phyloP scores from a whole-genome alignment of 2,113 vertebrate genomes.

The Hemibagrus wyckioides region DNA sequence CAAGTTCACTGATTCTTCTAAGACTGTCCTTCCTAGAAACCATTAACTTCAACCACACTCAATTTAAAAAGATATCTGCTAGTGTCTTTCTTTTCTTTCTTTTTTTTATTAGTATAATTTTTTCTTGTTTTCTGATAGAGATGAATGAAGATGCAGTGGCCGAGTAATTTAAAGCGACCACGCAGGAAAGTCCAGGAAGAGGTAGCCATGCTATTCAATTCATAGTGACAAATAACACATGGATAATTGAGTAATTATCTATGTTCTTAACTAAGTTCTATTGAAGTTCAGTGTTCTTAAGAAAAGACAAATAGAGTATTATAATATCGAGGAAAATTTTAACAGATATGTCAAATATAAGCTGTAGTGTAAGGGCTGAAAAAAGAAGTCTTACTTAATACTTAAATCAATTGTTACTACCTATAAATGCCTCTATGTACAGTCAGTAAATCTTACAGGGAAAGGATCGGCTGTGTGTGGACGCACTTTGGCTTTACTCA shows the following conservation, averaged over 20 bases:
- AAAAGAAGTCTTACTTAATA: not conserved
- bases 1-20: not conserved
- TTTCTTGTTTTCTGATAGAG: not conserved
- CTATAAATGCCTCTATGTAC: not conserved
- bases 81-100: not conserved
- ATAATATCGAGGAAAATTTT: not conserved
- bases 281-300: not conserved
- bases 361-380: not conserved
- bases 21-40: not conserved
- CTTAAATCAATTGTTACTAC: not conserved
- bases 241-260: not conserved
- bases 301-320: not conserved
- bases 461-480: not conserved
- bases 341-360: not conserved
- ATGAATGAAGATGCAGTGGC: not conserved
- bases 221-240: not conserved
- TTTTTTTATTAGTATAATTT: not conserved
- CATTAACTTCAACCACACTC: not conserved
- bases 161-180: not conserved
- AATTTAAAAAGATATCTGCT: not conserved
- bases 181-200: not conserved
- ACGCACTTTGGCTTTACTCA: not conserved
- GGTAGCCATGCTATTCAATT: not conserved
- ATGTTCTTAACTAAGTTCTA: not conserved
- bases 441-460: not conserved